Evolutionary conservation across 2,888 invertebrate species (phyloP).

Genomic region (Catotricha subobsoleta): DNA sequence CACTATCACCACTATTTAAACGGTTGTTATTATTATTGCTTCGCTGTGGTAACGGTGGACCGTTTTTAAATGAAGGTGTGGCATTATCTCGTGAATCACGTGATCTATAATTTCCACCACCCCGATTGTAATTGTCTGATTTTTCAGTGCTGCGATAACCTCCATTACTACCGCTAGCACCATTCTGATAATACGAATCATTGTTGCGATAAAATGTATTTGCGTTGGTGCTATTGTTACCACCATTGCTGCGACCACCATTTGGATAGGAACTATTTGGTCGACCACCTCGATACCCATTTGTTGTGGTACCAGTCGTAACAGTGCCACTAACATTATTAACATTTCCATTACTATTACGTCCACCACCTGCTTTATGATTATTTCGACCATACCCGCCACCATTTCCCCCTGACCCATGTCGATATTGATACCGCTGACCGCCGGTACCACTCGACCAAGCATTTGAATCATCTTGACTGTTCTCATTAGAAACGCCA

Average conservation of each 20-base stretch:
- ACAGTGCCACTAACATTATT: neutral
- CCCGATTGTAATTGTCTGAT: conserved; percentile 15
- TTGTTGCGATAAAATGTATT: conserved; percentile 13
- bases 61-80: neutral
- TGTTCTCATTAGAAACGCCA: conserved; percentile 13
- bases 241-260: neutral
- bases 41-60: neutral
- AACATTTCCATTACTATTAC: no score
- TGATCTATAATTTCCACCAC: conserved; percentile 14
- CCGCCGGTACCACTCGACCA: conserved; percentile 8
- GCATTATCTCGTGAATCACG: conserved; percentile 1
- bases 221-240: conserved; percentile 9
- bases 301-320: neutral
- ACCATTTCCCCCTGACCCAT: neutral
- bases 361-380: neutral
- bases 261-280: conserved; percentile 3
- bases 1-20: conserved; percentile 13
- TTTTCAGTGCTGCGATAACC: conserved; percentile 12
- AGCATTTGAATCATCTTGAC: conserved; percentile 16
- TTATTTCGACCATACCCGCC: neutral
- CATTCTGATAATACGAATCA: conserved; percentile 10
- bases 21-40: conserved; percentile 1
- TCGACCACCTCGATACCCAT: conserved; percentile 5
- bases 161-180: conserved; percentile 10
- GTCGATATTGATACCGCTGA: conserved; percentile 4